These are phyloP conservation scores for Dendrophyllia cribrosa DNA, from an alignment of 64 coral and sea anemone species.

Conservation along the genomic window DNA sequence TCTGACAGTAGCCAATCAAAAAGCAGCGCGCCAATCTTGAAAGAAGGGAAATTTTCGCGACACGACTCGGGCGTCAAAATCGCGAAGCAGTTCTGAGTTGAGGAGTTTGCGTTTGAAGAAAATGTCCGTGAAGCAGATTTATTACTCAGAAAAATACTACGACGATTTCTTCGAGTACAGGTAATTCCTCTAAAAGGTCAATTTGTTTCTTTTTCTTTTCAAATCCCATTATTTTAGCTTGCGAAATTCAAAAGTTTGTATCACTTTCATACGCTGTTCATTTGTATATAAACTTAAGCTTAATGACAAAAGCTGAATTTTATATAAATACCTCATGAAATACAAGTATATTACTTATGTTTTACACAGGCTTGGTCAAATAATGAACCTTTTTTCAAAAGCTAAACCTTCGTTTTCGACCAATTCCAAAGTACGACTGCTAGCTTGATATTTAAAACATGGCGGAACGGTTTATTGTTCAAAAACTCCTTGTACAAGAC, in stretches of 20 bases:
- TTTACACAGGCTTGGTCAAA: too few species aligned
- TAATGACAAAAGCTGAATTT: too few species aligned
- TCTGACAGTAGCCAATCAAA: neutral
- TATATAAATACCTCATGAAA: too few species aligned
- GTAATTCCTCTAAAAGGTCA: neutral
- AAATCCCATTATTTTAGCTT: neutral
- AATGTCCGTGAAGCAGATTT: conserved; percentile 80
- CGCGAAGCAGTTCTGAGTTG: neutral
- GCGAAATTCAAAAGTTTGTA: neutral
- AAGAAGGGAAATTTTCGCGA: neutral
- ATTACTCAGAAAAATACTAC: conserved; percentile 88
- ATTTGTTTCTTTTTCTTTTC: neutral
- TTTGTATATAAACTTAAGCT: too few species aligned
- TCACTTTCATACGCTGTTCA: neutral
- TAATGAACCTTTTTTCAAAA: too few species aligned
- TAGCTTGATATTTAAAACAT: too few species aligned
- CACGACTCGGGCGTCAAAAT: too few species aligned
- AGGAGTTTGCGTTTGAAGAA: neutral
- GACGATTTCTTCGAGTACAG: conserved; percentile 83
- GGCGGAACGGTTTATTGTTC: too few species aligned
- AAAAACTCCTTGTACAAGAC: too few species aligned
- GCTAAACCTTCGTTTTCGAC: too few species aligned
- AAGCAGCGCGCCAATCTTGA: conserved; percentile 34
- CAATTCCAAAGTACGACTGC: too few species aligned
- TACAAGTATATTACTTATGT: too few species aligned